Evolutionary conservation across 2,113 vertebrate species (phyloP).

Genomic region (Mohoua ochrocephala): DNA sequence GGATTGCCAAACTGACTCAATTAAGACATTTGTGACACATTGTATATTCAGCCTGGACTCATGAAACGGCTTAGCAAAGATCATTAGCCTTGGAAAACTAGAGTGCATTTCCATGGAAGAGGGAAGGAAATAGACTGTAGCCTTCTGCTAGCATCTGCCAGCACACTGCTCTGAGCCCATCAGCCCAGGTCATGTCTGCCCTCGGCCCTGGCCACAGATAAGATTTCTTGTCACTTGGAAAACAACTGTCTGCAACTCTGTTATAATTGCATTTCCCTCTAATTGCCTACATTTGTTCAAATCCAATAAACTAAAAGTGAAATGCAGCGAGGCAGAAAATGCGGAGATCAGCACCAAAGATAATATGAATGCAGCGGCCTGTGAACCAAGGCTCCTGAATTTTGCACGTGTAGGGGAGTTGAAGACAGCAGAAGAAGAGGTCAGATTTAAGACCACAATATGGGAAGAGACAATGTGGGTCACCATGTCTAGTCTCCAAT

Average conservation of each 20-base stretch:
- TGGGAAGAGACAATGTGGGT: not conserved
- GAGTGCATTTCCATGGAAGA: not conserved
- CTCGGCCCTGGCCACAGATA: not conserved
- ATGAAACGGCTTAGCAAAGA: not conserved
- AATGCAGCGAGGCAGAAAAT: not conserved
- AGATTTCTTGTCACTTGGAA: not conserved
- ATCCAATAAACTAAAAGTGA: conserved; percentile 21
- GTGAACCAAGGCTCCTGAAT: not conserved
- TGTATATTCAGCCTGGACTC: not conserved
- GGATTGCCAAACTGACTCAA: not conserved
- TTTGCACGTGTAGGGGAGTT: not conserved
- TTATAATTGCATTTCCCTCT: conserved; percentile 24
- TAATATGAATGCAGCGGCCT: not conserved
- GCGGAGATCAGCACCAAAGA: conserved; percentile 8
- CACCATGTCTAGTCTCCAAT: not conserved
- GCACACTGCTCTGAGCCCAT: not conserved
- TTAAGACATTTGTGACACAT: not conserved
- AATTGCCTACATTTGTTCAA: conserved; percentile 47
- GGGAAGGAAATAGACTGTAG: not conserved
- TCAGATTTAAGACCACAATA: not conserved
- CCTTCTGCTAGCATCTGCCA: not conserved
- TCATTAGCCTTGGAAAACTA: not conserved
- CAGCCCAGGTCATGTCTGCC: not conserved
- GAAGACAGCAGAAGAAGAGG: not conserved
- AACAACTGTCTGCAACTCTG: not conserved